Conservation (phyloP, 2,797 vertebrate genomes). For the Acridotheres tristis region DNA sequence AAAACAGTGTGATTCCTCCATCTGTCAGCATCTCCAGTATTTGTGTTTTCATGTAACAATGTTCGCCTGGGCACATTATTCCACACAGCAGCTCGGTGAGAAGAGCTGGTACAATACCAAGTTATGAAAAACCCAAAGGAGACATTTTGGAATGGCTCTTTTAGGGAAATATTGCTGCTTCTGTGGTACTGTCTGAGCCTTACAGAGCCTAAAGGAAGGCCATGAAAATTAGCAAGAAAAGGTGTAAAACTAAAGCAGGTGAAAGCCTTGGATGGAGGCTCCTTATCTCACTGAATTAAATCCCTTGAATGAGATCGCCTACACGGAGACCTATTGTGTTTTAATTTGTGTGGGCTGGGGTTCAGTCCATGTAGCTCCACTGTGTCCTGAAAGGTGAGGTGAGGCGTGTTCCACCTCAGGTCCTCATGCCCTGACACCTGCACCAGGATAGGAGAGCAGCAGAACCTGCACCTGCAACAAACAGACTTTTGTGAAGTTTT, state of each 20-base stretch:
- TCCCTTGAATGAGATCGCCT: neutral
- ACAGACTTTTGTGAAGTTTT: neutral
- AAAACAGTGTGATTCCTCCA: conserved; percentile 27
- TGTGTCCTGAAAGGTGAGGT: fast-evolving
- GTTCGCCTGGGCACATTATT: neutral
- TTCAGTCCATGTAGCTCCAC: neutral
- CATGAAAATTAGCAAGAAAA: neutral
- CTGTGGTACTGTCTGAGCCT: neutral
- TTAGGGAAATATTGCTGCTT: neutral
- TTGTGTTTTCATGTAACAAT: neutral
- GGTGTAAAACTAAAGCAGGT: neutral
- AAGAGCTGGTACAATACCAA: neutral
- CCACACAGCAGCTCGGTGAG: neutral
- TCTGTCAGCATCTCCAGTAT: neutral
- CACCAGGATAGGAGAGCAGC: neutral
- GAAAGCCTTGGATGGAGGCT: neutral
- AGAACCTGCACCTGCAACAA: neutral
- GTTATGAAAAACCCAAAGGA: neutral
- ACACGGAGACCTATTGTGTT: neutral
- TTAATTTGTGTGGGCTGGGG: neutral
- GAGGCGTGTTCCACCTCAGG: neutral
- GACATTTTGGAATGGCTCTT: neutral
- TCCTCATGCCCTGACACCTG: neutral
- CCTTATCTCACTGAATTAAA: neutral
- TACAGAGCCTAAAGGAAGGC: neutral